These are phyloP conservation scores for Antennarius maculatus DNA, from an alignment of 2,797 vertebrate species.

Conservation along the genomic window DNA sequence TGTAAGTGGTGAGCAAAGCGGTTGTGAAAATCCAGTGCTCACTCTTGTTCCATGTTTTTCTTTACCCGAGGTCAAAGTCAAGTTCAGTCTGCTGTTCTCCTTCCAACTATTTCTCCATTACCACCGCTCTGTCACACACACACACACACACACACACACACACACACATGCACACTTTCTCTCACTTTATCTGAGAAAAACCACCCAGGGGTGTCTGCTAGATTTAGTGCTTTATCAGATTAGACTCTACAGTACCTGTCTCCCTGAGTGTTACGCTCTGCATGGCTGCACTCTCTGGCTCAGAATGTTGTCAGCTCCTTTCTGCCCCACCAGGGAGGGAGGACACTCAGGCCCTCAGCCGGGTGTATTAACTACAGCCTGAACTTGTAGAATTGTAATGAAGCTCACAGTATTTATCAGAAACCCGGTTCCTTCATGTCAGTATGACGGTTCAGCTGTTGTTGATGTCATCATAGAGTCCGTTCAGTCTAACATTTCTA, in stretches of 20 bases:
- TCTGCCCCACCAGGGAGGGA: constrained; percentile 50
- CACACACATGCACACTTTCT: constrained; percentile 21
- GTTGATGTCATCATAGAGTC: no score
- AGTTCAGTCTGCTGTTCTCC: constrained; percentile 51
- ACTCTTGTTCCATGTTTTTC: constrained; percentile 41
- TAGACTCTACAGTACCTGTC: constrained; percentile 66
- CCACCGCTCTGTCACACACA: neutral
- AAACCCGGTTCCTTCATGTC: constrained; percentile 34
- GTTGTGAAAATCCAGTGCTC: constrained; percentile 40
- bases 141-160: neutral
- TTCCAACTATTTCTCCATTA: constrained; percentile 43
- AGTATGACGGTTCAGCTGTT: constrained; percentile 16
- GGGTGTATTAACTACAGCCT: constrained; percentile 44
- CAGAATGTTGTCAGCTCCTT: constrained; percentile 57
- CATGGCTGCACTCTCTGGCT: constrained; percentile 59
- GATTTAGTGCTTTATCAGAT: constrained; percentile 72
- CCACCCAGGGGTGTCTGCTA: constrained; percentile 65
- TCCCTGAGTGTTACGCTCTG: constrained; percentile 45
- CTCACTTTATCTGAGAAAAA: constrained; percentile 43
- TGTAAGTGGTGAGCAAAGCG: constrained; percentile 47
- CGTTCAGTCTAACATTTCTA: no score
- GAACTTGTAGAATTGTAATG: constrained; percentile 57
- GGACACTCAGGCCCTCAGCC: constrained; percentile 19
- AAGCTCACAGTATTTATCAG: constrained; percentile 41
- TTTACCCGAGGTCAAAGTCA: constrained; percentile 65